Evolutionary conservation across 35 echinoderm and acorn worm genomes (phyloP), one percentile per base, ranked within the genome.

Genomic region (Anneissia japonica): DNA sequence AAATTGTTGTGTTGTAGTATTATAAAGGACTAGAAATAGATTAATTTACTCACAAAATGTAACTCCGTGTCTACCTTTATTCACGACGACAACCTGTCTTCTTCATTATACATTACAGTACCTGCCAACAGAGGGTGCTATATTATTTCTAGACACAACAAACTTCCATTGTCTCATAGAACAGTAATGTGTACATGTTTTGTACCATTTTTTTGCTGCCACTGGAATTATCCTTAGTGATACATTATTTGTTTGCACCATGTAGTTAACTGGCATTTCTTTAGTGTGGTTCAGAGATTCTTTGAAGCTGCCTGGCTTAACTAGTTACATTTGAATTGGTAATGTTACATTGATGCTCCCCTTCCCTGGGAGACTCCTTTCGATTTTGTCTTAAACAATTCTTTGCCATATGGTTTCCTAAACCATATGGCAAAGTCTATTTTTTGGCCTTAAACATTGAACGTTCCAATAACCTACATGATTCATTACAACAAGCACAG

Each of bases 141-240:
- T 55, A 35, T 87, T 77, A 87, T 80, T 80, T 72, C 39, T 32
- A 40, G 80, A 76, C 45, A 80, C 76, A 35, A 29, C 64, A 80
- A 79, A 80, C 86, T 87, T 56, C 76, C 86, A 87, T 87, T 77
- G 80, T 87, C 77, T 79, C 64, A 80, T 31, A 87, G 28, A 19
- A 80, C 86, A 80, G 79, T 87, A 17, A 80, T 82, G 3, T 56
- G 77, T 46, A 79, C 32, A 35, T 26, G 31, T 74, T 46, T 38
- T 3, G 39, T 82, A 6, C 80, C 80, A 23, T 82, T 4, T 46
- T n/a, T 82, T 39, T 29, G 39, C 36, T 23, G 43, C 39, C 14
- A 46, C 80, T 36, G 80, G 40, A 9, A 64, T 26, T 26, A 64
- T 64, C 26, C 51, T 64, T 19, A 64, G 51, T 2, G 51, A 64